phyloP scores from a whole-genome alignment of 1,140 invertebrate species.

The Hylyphantes graminicola region DNA sequence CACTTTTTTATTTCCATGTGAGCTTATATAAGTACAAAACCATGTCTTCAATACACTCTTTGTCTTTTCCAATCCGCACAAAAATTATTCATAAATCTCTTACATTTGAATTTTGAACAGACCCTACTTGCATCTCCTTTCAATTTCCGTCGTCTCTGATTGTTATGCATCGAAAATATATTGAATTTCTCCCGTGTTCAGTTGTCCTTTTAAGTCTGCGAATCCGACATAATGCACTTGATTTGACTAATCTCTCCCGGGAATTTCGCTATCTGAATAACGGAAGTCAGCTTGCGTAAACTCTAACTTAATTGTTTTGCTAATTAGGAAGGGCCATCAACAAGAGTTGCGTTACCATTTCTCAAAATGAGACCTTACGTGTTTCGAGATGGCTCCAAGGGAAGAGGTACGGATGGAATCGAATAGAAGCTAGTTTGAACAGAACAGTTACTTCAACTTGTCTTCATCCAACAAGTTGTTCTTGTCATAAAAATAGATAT shows the following conservation, averaged over 20 bases:
- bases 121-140: neutral
- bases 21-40: too few relatives aligned
- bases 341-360: neutral
- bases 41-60: too few relatives aligned
- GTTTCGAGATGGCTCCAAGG: neutral
- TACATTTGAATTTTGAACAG: too few relatives aligned
- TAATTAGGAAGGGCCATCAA: conserved; percentile 4
- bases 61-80: too few relatives aligned
- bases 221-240: conserved; percentile 1
- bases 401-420: too few relatives aligned
- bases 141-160: neutral
- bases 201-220: conserved; percentile 7
- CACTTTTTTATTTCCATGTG: too few relatives aligned
- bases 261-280: conserved; percentile 8
- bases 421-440: too few relatives aligned
- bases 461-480: too few relatives aligned
- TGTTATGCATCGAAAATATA: conserved; percentile 20
- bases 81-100: too few relatives aligned
- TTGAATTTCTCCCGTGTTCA: conserved; percentile 7
- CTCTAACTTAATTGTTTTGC: conserved; percentile 16
- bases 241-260: conserved; percentile 16
- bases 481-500: too few relatives aligned
- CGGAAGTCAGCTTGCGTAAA: conserved; percentile 6
- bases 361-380: neutral
- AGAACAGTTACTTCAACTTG: too few relatives aligned